Percentiles rank a stretch among this genome's conserved stretches.
phyloP scores from a whole-genome alignment of 1,140 invertebrate species.

The Dendrolimus kikuchii region DNA sequence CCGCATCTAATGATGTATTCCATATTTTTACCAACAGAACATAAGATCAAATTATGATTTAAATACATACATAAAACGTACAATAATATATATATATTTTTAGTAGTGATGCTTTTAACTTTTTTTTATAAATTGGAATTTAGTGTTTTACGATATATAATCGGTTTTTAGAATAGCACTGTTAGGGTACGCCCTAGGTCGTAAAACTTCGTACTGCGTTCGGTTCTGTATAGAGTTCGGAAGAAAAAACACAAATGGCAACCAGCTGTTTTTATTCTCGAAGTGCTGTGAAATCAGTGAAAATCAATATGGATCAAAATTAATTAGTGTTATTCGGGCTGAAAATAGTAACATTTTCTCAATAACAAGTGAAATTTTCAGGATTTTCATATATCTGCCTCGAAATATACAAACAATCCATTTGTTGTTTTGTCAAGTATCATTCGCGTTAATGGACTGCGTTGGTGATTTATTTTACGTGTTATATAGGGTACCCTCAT shows the following conservation, averaged over 20 bases:
- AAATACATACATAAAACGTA: too few species aligned
- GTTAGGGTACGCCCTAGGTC: too few species aligned
- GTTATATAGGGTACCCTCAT: slow-evolving; percentile 29
- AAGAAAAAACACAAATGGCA: slow-evolving; percentile 42
- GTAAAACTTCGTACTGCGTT: not conserved
- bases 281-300: slow-evolving; percentile 49
- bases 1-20: too few species aligned
- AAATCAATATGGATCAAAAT: slow-evolving; percentile 65
- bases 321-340: slow-evolving; percentile 55
- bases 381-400: slow-evolving; percentile 37
- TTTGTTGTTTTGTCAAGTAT: slow-evolving; percentile 49
- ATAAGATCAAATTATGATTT: too few species aligned
- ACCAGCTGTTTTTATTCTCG: slow-evolving; percentile 65
- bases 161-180: too few species aligned
- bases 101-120: not conserved
- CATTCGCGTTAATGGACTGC: slow-evolving; percentile 38
- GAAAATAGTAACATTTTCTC: slow-evolving; percentile 43
- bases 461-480: slow-evolving; percentile 56
- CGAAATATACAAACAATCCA: slow-evolving; percentile 45
- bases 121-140: not conserved
- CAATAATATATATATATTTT: not conserved
- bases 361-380: slow-evolving; percentile 38
- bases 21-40: too few species aligned
- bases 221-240: slow-evolving; percentile 2
- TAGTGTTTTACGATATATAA: too few species aligned